These are phyloP conservation scores for Gymnogyps californianus DNA, from an alignment of 2,113 vertebrate species.

Conservation along the genomic window DNA sequence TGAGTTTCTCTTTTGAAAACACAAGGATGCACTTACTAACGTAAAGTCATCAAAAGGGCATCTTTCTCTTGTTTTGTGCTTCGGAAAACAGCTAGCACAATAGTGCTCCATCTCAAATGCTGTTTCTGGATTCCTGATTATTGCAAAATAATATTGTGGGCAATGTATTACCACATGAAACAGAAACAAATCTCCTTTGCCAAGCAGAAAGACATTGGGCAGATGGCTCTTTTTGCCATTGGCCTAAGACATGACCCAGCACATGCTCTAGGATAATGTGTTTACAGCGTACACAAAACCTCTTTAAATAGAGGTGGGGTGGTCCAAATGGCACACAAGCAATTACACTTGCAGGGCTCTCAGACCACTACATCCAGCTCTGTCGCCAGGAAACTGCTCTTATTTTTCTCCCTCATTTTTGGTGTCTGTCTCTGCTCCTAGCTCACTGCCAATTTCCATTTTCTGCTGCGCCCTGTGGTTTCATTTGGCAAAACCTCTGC, in stretches of 20 bases:
- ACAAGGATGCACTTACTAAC: background rate
- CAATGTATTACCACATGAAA: background rate
- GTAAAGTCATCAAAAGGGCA: background rate
- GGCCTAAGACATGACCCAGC: background rate
- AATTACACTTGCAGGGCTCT: background rate
- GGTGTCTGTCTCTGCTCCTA: background rate
- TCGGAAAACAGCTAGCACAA: background rate
- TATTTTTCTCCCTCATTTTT: background rate
- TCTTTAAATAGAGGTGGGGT: background rate
- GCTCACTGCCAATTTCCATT: background rate
- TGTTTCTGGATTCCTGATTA: background rate
- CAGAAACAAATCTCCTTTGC: background rate
- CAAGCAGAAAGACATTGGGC: background rate
- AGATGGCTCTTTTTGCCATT: background rate
- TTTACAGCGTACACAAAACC: background rate
- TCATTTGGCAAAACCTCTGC: background rate
- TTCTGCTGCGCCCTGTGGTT: background rate
- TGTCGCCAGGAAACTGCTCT: background rate
- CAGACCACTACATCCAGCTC: background rate
- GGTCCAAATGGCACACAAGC: background rate
- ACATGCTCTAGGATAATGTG: background rate
- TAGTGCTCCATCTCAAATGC: background rate
- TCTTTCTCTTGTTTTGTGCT: background rate
- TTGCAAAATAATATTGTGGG: background rate
- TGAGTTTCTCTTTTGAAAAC: background rate